Evolutionary conservation across 2,113 vertebrate genomes (phyloP).

Genomic region (Petroica traversi): DNA sequence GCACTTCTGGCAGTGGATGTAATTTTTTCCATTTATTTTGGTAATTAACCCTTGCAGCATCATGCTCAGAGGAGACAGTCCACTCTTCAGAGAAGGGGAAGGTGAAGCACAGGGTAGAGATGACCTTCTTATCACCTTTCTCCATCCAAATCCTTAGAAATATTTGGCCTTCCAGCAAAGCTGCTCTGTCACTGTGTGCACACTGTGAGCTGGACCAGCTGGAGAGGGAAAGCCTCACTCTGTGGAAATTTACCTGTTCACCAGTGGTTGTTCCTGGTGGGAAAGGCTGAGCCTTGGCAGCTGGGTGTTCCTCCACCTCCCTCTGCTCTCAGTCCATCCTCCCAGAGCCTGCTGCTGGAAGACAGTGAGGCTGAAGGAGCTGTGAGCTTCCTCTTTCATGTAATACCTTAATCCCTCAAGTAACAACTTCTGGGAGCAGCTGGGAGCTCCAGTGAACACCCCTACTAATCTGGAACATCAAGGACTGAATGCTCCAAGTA

Average conservation of each 20-base stretch:
- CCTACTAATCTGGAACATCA: background rate
- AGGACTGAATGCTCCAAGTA: background rate
- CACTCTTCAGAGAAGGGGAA: background rate
- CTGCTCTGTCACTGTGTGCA: background rate
- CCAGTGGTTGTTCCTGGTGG: background rate
- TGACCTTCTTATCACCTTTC: background rate
- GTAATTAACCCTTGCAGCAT: background rate
- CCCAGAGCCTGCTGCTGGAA: background rate
- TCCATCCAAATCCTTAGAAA: background rate
- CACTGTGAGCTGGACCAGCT: background rate
- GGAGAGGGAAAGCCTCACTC: background rate
- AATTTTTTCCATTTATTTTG: background rate
- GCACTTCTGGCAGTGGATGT: background rate
- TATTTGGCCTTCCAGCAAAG: background rate
- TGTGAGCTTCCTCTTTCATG: background rate
- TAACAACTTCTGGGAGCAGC: background rate
- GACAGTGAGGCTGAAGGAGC: background rate
- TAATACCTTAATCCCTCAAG: background rate
- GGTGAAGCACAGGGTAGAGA: background rate
- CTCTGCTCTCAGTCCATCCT: background rate
- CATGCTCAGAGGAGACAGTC: accelerated
- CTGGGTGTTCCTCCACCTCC: background rate
- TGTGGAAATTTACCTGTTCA: background rate
- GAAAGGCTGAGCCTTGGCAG: background rate
- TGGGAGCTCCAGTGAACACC: background rate